phyloP scores from a whole-genome alignment of 2,797 vertebrate genomes.

The Chiroxiphia lanceolata region DNA sequence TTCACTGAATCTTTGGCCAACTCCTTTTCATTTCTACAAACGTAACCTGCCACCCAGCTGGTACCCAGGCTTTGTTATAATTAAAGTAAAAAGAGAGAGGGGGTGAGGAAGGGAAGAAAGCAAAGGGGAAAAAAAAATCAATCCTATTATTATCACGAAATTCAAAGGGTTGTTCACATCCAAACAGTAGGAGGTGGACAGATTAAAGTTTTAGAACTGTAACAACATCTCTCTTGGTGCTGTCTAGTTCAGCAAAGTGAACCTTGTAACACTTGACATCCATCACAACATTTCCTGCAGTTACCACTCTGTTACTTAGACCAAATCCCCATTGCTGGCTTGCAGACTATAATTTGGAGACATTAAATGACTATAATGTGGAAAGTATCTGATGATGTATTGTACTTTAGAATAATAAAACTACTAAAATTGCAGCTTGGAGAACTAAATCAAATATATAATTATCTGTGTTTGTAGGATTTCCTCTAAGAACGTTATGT shows the following conservation, averaged over 20 bases:
- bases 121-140: not conserved
- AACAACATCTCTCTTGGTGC: not conserved
- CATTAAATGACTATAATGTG: constrained; percentile 56
- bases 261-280: not conserved
- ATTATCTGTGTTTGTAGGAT: constrained; percentile 69
- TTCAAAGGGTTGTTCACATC: constrained; percentile 26
- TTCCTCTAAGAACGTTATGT: constrained; percentile 30
- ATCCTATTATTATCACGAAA: constrained; percentile 39
- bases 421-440: constrained; percentile 37
- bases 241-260: constrained; percentile 17
- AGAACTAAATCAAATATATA: constrained; percentile 62
- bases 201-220: constrained; percentile 40
- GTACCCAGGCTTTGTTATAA: not conserved
- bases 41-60: constrained; percentile 20
- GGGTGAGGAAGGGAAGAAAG: not conserved
- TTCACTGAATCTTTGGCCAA: constrained; percentile 13
- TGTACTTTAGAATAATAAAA: constrained; percentile 62
- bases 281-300: constrained; percentile 50
- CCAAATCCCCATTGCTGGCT: constrained; percentile 30
- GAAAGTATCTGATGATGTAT: constrained; percentile 60
- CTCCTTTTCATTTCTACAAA: constrained; percentile 3
- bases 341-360: constrained; percentile 43
- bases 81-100: not conserved
- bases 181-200: constrained; percentile 40
- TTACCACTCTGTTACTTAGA: constrained; percentile 39